Percentiles rank a stretch among this genome's conserved stretches.
phyloP scores from a whole-genome alignment of 2,797 vertebrate species.

The Melopsittacus undulatus region DNA sequence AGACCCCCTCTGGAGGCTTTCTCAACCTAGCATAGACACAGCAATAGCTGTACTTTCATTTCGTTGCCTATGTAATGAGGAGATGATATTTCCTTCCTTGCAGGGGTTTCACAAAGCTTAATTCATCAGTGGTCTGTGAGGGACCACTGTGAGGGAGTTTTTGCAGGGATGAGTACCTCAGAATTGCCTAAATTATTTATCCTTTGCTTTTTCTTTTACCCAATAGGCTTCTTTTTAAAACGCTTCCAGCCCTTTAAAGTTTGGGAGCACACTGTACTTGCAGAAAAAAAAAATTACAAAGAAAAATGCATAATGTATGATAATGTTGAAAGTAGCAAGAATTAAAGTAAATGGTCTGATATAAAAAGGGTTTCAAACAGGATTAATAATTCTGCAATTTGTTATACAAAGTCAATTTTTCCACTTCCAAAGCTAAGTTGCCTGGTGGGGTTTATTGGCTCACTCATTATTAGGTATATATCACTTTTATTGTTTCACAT shows the following conservation, averaged over 20 bases:
- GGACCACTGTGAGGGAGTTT: neutral
- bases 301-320: conserved; percentile 74
- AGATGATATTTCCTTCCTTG: conserved; percentile 2
- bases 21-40: neutral
- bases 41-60: neutral
- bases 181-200: conserved; percentile 42
- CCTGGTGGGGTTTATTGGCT: conserved; percentile 76
- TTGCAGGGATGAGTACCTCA: neutral
- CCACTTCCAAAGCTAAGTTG: conserved; percentile 74
- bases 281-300: conserved; percentile 58
- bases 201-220: conserved; percentile 12
- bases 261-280: conserved; percentile 43
- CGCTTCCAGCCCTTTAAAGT: conserved; percentile 54
- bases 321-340: conserved; percentile 73
- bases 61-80: neutral
- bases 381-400: conserved; percentile 79
- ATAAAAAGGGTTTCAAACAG: conserved; percentile 74
- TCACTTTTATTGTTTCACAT: conserved; percentile 80
- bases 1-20: neutral
- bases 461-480: conserved; percentile 79
- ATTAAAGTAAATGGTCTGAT: conserved; percentile 77
- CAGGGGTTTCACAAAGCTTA: neutral
- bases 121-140: conserved; percentile 16
- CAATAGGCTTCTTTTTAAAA: conserved; percentile 49
- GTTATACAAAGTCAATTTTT: conserved; percentile 79